Conservation (phyloP, 2,888 invertebrate species). For the Clunio marinus region DNA sequence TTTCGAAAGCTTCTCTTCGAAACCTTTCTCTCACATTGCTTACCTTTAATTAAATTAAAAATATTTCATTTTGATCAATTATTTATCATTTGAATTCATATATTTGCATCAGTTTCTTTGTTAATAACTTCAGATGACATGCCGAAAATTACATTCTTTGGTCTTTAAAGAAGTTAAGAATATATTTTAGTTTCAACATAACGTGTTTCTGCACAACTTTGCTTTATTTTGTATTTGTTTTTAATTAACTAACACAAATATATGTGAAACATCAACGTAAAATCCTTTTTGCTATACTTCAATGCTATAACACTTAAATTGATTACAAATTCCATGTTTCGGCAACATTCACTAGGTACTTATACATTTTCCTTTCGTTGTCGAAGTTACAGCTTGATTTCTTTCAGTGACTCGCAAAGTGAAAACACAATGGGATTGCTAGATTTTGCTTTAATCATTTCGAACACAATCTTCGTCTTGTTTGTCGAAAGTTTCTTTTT, state of each 20-base stretch:
- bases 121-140: too few species aligned
- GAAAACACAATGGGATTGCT: conserved; percentile 29
- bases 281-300: neutral
- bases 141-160: too few species aligned
- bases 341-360: conserved; percentile 31
- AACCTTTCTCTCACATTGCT: too few species aligned
- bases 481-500: conserved; percentile 20
- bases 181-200: too few species aligned
- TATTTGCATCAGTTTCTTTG: too few species aligned
- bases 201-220: too few species aligned
- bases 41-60: too few species aligned
- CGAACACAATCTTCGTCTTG: conserved; percentile 15
- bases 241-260: neutral
- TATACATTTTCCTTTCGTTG: conserved; percentile 28
- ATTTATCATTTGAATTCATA: too few species aligned
- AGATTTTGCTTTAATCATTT: neutral
- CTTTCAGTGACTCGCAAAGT: conserved; percentile 16
- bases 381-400: neutral
- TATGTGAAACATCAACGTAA: neutral
- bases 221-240: too few species aligned
- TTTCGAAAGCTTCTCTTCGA: too few species aligned
- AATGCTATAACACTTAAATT: neutral
- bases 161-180: too few species aligned
- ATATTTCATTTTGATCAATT: too few species aligned
- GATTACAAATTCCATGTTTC: conserved; percentile 28